phyloP scores from a whole-genome alignment of 2,797 vertebrate species.

The Coccyzus lansbergi region DNA sequence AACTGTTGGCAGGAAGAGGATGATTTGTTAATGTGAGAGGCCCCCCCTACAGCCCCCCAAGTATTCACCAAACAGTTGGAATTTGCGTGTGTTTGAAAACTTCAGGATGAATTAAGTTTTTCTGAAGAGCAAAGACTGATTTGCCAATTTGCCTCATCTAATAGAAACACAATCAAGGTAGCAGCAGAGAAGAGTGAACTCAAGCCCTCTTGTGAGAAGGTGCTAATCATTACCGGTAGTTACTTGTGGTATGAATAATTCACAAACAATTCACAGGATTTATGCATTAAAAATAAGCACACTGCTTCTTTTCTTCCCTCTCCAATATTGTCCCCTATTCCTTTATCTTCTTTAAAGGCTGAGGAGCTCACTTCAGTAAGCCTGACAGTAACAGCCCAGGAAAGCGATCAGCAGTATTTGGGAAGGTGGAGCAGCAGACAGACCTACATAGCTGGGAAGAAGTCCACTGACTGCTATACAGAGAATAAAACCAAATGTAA shows the following conservation, averaged over 20 bases:
- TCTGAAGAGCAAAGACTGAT: neutral
- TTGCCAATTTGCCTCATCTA: neutral
- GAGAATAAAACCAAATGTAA: neutral
- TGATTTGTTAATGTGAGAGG: neutral
- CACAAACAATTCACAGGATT: neutral
- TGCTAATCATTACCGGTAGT: neutral
- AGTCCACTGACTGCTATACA: neutral
- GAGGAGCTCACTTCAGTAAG: neutral
- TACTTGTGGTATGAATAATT: constrained; percentile 1
- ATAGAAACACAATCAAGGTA: neutral
- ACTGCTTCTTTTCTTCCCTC: neutral
- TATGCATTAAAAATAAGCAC: neutral
- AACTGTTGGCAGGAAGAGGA: neutral
- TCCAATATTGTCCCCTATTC: neutral
- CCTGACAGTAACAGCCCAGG: neutral
- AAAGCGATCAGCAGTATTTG: neutral
- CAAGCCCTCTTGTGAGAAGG: neutral
- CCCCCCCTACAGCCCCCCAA: neutral
- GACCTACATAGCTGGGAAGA: neutral
- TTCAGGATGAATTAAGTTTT: neutral
- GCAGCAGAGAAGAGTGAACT: neutral
- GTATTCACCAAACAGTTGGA: neutral
- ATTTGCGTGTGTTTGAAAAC: constrained; percentile 1
- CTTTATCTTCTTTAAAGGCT: neutral
- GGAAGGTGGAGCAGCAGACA: neutral